These are phyloP conservation scores for Suncus etruscus DNA, from an alignment of 2,113 vertebrate genomes.

Conservation along the genomic window DNA sequence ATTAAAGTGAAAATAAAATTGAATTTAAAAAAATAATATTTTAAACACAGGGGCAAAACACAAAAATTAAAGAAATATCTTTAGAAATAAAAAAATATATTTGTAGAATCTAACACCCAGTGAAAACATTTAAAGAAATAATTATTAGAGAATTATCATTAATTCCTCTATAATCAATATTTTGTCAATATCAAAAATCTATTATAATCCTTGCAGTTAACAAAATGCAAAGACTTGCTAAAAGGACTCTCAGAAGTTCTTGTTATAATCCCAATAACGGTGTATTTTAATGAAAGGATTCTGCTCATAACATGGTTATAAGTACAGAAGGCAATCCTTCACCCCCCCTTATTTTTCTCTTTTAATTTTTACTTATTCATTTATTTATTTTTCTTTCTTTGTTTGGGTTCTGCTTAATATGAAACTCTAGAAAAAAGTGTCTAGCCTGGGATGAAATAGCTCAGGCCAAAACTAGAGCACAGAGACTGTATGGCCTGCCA, in stretches of 20 bases:
- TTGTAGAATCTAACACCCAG: neutral
- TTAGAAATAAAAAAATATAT: neutral
- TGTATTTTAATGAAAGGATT: neutral
- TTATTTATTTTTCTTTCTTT: too few species aligned
- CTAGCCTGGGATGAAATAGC: too few species aligned
- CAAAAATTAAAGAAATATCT: slow-evolving; percentile 6
- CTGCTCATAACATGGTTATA: neutral
- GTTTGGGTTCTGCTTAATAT: too few species aligned
- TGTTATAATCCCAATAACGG: neutral
- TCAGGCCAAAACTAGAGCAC: too few species aligned
- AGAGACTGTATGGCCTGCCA: too few species aligned
- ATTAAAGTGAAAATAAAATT: neutral
- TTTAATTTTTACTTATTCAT: too few species aligned
- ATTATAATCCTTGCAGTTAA: neutral
- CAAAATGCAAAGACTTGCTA: neutral
- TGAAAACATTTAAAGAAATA: neutral
- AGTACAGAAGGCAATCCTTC: neutral
- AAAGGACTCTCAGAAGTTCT: neutral
- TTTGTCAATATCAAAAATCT: slow-evolving; percentile 25
- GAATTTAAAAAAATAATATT: neutral
- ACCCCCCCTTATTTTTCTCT: too few species aligned
- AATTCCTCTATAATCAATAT: neutral
- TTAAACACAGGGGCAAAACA: neutral
- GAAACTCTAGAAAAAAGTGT: too few species aligned
- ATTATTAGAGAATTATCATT: neutral